Evolutionary conservation across 2,113 vertebrate species (phyloP), one percentile per base, ranked within the genome.

Genomic region (Caloenas nicobarica): DNA sequence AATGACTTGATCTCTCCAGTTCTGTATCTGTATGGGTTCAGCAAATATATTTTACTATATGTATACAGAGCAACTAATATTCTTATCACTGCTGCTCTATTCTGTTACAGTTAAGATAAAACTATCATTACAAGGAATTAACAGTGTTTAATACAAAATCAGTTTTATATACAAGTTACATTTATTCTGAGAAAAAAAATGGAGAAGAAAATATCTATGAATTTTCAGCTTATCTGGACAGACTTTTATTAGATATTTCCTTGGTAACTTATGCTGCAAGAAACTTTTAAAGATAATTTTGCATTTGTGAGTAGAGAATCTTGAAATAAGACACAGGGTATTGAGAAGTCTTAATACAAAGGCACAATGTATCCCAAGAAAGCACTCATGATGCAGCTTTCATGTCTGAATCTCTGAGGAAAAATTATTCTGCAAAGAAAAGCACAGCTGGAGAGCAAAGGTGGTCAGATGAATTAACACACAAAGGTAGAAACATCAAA

Each of bases 281-380:
- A 92, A 90, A 74, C 18, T 57, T 86, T 92, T 92, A 88, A 88
- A 93, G 76, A 93, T 91, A 86, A 92, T 84, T 94, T 95, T 89
- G 29, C 57, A 69, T 81, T 88, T 84, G 60, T 65, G 83, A 86
- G 28, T 3, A 90, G 22, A 88, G 22, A 68, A 74, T 70, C 76
- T 74, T 83, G 58, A 94, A 94, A 78, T 64, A 91, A 81, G 72
- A 86, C 61, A 91, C 81, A 89, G n/a, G 11, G 48, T 72, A 61
- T 57, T 87, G 73, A 89, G 53, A 81, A 91, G 8, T 57, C 77
- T 76, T 76, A 81, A 79, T 46, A 81, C 53, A 92, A 95, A 95
- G 14, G 44, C 6, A 16, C 65, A 84, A 19, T 31, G 38, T 54
- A 62, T 91, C 61, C 77, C 81, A 79, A 76, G 73, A 64, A 92